Percentiles rank a stretch among this genome's conserved stretches.
These are phyloP conservation scores for Sinohyriopsis cumingii DNA, from an alignment of 2,888 invertebrate species.

Conservation along the genomic window DNA sequence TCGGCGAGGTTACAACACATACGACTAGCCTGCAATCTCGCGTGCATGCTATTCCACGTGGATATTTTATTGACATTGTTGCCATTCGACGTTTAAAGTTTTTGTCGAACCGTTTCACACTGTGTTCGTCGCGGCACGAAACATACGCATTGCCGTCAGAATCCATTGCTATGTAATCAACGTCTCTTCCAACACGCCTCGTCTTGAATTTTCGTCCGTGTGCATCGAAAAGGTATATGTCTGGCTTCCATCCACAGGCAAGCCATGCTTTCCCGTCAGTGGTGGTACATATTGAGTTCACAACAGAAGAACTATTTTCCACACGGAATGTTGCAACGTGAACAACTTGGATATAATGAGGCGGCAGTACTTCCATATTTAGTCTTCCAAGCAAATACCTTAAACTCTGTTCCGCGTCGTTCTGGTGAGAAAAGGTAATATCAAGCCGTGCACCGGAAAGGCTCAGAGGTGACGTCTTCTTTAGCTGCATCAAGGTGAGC, in stretches of 20 bases:
- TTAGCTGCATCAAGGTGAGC: slow-evolving; percentile 20
- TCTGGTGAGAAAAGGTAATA: slow-evolving; percentile 27
- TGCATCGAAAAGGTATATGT: slow-evolving; percentile 29
- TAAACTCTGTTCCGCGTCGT: slow-evolving; percentile 33
- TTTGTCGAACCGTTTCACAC: slow-evolving; percentile 31
- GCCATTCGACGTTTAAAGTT: slow-evolving; percentile 39
- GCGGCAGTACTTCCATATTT: slow-evolving; percentile 31
- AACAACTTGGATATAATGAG: slow-evolving; percentile 30
- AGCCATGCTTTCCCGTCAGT: slow-evolving; percentile 41
- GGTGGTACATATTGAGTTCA: slow-evolving; percentile 40
- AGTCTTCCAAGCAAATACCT: slow-evolving; percentile 34
- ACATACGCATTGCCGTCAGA: slow-evolving; percentile 37
- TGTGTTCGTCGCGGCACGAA: slow-evolving; percentile 34
- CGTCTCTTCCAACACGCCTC: slow-evolving; percentile 31
- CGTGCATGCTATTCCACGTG: slow-evolving; percentile 33
- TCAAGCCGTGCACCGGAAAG: slow-evolving; percentile 26
- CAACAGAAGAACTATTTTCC: slow-evolving; percentile 31
- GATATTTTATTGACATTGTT: slow-evolving; percentile 31
- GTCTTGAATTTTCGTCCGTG: slow-evolving; percentile 16
- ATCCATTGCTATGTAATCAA: slow-evolving; percentile 36
- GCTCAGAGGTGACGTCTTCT: slow-evolving; percentile 27
- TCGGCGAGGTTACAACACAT: slow-evolving; percentile 31
- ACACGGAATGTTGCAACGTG: slow-evolving; percentile 42
- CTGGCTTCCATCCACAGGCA: slow-evolving; percentile 38
- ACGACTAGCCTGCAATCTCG: slow-evolving; percentile 32